Conservation (phyloP, 30 jellyfish, hydroid and myxozoan species). For the Haliclystus octoradiatus region DNA sequence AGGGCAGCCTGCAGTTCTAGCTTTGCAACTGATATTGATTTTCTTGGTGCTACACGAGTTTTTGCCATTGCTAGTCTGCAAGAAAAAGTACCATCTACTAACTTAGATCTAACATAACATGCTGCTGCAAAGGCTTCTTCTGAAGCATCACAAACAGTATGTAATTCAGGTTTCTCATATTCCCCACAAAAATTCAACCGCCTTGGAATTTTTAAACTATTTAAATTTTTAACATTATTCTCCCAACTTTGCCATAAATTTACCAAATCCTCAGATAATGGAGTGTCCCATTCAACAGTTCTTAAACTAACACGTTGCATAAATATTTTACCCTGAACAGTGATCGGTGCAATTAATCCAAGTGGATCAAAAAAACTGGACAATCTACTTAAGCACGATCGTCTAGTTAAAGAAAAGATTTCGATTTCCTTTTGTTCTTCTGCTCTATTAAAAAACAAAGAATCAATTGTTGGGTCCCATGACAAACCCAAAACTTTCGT, state of each 20-base stretch:
- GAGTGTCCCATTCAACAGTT: neutral
- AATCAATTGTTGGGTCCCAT: neutral
- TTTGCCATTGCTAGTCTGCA: neutral
- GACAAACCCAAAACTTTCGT: neutral
- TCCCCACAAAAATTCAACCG: no score
- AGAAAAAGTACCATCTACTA: neutral
- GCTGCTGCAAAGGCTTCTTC: slow-evolving; percentile 1
- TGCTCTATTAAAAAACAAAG: neutral
- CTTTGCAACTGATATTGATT: neutral
- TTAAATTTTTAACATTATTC: no score
- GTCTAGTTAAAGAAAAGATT: neutral
- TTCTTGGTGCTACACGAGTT: neutral
- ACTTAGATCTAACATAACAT: neutral
- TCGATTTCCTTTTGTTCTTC: neutral
- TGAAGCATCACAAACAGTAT: neutral
- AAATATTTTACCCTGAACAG: neutral
- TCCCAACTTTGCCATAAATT: no score
- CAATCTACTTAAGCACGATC: neutral
- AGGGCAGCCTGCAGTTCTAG: slow-evolving; percentile 1
- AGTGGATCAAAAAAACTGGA: neutral
- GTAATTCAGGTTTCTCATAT: no score
- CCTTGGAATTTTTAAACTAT: no score
- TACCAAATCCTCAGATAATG: no score
- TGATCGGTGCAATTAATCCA: neutral
- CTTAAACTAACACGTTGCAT: neutral